A percentile compares a stretch with the other conserved stretches of the same genome.
Conservation (phyloP, 2,888 invertebrate species). For the Sarcophaga caerulescens region DNA sequence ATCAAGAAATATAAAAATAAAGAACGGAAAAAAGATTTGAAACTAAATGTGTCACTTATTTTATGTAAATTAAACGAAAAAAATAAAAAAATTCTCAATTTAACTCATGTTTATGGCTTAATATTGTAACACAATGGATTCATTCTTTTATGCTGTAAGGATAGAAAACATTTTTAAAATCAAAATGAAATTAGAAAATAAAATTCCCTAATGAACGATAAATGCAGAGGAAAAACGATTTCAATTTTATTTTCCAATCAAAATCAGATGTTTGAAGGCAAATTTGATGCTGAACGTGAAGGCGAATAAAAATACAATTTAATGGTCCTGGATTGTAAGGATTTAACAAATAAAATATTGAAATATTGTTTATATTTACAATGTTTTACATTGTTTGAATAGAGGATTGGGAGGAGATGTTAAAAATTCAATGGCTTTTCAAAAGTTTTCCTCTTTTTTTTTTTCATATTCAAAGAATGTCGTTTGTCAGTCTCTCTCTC, state of each 20-base stretch:
- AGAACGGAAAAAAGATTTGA: not conserved
- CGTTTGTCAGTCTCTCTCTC: no score
- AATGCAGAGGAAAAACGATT: not conserved
- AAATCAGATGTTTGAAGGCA: no score
- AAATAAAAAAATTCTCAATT: not conserved
- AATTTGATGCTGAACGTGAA: no score
- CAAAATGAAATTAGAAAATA: constrained; percentile 52
- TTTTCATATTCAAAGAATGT: no score
- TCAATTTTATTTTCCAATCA: not conserved
- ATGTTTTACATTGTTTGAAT: no score
- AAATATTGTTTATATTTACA: constrained; percentile 33
- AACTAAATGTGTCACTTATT: not conserved
- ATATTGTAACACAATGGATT: no score
- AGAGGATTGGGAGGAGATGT: no score
- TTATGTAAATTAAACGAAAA: not conserved
- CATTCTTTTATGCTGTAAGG: no score
- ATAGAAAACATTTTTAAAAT: not conserved
- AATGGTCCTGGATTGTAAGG: not conserved
- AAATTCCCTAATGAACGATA: constrained; percentile 49
- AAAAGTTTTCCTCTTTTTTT: no score
- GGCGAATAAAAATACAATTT: not conserved
- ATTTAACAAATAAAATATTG: constrained; percentile 22
- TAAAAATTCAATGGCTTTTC: no score
- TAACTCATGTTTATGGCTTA: no score
- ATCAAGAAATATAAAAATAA: not conserved